Evolutionary conservation across 2,113 vertebrate genomes (phyloP).

Genomic region (Meles meles): DNA sequence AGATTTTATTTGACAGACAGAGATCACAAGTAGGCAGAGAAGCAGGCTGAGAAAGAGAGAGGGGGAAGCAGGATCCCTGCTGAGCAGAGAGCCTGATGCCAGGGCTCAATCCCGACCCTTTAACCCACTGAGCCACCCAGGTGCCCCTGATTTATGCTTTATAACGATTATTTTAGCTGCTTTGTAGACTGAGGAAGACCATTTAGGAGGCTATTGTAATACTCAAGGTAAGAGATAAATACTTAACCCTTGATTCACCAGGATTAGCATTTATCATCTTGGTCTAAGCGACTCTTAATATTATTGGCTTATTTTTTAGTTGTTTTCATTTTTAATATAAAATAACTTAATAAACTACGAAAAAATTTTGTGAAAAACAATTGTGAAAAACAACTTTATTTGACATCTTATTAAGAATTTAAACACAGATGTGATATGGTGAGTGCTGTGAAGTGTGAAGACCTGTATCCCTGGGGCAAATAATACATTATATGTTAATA

Average conservation of each 20-base stretch:
- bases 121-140: too few species aligned
- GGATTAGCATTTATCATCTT: neutral
- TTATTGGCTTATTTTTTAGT: slow-evolving; percentile 15
- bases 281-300: neutral
- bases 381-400: neutral
- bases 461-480: too few species aligned
- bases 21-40: too few species aligned
- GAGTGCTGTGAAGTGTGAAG: too few species aligned
- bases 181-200: neutral
- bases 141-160: neutral
- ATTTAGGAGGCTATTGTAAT: neutral
- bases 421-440: neutral
- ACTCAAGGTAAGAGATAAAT: neutral
- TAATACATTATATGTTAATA: too few species aligned
- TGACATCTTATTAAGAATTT: neutral
- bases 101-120: too few species aligned
- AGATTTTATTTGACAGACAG: too few species aligned
- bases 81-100: too few species aligned
- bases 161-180: neutral
- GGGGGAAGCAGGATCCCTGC: too few species aligned
- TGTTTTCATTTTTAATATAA: slow-evolving; percentile 26
- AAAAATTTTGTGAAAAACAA: neutral
- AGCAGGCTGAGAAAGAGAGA: too few species aligned
- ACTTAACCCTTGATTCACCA: neutral
- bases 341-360: slow-evolving; percentile 15